Conservation (phyloP, 2,888 invertebrate genomes). For the Frankliniella intonsa region DNA sequence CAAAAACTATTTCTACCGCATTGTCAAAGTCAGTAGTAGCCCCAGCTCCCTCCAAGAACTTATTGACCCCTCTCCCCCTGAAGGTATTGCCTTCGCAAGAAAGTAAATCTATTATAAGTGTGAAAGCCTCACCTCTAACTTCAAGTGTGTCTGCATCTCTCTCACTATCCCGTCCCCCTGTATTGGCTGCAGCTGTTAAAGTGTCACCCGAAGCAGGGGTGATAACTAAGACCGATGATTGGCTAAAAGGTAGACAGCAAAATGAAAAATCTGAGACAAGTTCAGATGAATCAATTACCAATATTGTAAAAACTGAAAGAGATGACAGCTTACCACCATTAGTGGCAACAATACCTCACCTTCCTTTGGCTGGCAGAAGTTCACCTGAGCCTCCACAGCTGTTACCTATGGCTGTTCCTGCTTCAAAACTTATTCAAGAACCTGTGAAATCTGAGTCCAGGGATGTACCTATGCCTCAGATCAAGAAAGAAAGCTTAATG, state of each 20-base stretch:
- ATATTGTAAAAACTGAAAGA: neutral
- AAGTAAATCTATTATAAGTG: neutral
- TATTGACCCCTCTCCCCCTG: neutral
- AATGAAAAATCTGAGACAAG: neutral
- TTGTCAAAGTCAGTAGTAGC: neutral
- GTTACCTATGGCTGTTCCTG: slow-evolving; percentile 29
- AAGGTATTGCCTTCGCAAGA: neutral
- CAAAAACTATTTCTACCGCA: neutral
- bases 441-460: neutral
- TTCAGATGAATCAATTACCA: neutral
- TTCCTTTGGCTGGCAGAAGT: slow-evolving; percentile 13
- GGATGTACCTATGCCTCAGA: neutral
- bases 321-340: neutral
- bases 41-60: neutral
- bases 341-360: neutral
- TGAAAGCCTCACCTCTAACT: neutral
- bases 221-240: neutral
- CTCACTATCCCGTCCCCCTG: neutral
- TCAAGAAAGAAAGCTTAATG: neutral
- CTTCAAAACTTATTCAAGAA: neutral
- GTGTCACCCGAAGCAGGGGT: neutral
- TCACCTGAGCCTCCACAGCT: slow-evolving; percentile 34
- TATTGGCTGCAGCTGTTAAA: slow-evolving; percentile 4
- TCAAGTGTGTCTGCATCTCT: neutral
- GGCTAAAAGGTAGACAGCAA: neutral